These are phyloP conservation scores for Enteromius treurensis DNA, from an alignment of 2,797 vertebrate genomes.

Conservation along the genomic window DNA sequence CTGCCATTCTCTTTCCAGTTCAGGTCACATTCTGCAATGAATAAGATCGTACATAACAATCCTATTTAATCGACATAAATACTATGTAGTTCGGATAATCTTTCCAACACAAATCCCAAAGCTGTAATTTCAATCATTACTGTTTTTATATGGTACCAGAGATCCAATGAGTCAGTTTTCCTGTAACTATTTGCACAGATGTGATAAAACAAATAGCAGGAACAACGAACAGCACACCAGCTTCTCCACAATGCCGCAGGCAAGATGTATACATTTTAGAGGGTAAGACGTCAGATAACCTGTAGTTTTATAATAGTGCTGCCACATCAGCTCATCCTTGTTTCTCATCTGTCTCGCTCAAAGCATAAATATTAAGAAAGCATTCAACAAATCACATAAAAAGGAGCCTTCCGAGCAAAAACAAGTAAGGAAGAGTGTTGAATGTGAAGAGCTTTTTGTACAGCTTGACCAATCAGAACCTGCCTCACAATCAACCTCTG, in stretches of 20 bases:
- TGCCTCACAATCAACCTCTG: conserved; percentile 2
- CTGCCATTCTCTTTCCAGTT: conserved; percentile 32
- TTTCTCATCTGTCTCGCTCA: conserved; percentile 1
- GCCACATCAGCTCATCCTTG: not conserved
- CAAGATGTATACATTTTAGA: not conserved
- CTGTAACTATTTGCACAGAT: conserved; percentile 20
- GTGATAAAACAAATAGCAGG: not conserved
- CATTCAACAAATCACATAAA: conserved; percentile 19
- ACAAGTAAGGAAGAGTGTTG: not conserved
- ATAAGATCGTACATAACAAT: conserved; percentile 67
- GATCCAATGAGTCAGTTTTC: conserved; percentile 6
- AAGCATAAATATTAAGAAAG: conserved; percentile 46
- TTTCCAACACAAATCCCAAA: conserved; percentile 21
- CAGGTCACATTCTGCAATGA: conserved; percentile 69
- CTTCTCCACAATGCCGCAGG: not conserved
- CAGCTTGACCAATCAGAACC: conserved; percentile 28
- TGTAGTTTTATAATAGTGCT: conserved; percentile 3
- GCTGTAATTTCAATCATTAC: not conserved
- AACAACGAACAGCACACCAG: not conserved
- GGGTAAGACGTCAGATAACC: not conserved
- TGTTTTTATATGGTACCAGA: conserved; percentile 4
- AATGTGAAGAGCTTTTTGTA: conserved; percentile 25
- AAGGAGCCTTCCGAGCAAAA: conserved; percentile 8
- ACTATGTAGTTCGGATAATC: conserved; percentile 12
- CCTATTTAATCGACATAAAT: conserved; percentile 29